Evolutionary conservation across 1,140 invertebrate genomes (phyloP), one percentile per base, ranked within the genome.

Genomic region (Wiebesia pumilae): DNA sequence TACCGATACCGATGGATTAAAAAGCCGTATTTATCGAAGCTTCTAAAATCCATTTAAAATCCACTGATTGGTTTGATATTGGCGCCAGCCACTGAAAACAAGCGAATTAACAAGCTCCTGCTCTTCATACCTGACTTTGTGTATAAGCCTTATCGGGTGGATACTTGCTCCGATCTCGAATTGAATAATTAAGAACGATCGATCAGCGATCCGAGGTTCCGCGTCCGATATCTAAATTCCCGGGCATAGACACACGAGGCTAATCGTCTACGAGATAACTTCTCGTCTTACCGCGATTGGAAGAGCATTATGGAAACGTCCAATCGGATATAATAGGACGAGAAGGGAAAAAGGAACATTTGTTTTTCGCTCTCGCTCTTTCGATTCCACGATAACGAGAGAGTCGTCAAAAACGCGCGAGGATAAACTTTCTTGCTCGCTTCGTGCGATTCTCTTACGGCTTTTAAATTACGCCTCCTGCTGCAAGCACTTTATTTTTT

Each of bases 381-480:
- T n/a, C 33, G n/a, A 19, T 83, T 30, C 27, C 30, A 67, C 73
- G 54, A 71, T 71, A 83, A 83, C 40, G 69, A 33, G 40, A 7
- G 40, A 83, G 43, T 35, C 43, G 33, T 54, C 58, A 58, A 80
- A 80, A 80, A 51, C 30, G 78, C 33, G 30, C 6, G 54, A 71
- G 69, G 38, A 30, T 30, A 21, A 62, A 73, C 43, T 83, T 83
- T 83, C 81, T 83, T 75, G 30, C n/a, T 27, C 33, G 14, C 38
- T 35, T 73, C 78, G 51, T 51, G 33, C 16, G 12, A 83, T 73
- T 47, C 47, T 35, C 81, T 83, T 83, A 73, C 33, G 43, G 69
- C 69, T 83, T 73, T 83, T 83, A 75, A 83, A 83, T 75, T 58
- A 83, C 69, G 38, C 40, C 67, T 47, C 27, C 47, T 40, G 69